These are phyloP conservation scores for Plagodis pulveraria DNA, from an alignment of 2,888 invertebrate species.

Conservation along the genomic window DNA sequence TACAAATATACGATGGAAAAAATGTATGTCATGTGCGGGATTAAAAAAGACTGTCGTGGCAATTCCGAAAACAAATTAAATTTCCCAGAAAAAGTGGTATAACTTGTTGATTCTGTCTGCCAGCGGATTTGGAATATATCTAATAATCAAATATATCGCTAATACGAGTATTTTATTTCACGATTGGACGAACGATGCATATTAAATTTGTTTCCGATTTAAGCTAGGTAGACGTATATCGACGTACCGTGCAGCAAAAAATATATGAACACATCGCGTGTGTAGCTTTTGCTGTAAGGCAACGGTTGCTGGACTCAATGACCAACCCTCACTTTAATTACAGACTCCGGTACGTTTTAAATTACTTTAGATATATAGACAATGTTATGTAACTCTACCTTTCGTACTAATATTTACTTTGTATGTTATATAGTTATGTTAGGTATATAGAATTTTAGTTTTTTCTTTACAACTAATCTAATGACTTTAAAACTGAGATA, in stretches of 20 bases:
- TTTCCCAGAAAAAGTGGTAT: constrained; percentile 54
- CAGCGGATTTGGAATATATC: constrained; percentile 57
- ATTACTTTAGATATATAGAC: too few species aligned
- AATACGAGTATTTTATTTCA: constrained; percentile 78
- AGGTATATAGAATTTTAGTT: too few species aligned
- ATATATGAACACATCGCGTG: constrained; percentile 53
- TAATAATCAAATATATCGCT: constrained; percentile 63
- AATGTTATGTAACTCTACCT: too few species aligned
- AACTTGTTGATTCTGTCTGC: constrained; percentile 57
- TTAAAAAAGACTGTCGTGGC: constrained; percentile 40
- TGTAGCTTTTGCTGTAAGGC: constrained; percentile 12
- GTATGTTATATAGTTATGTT: too few species aligned
- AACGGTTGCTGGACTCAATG: constrained; percentile 1
- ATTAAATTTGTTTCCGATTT: constrained; percentile 82
- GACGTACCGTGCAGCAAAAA: constrained; percentile 59
- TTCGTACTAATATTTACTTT: too few species aligned
- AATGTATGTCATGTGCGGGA: too few species aligned
- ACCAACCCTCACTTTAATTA: background rate
- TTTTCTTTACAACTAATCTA: too few species aligned
- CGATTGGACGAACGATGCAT: constrained; percentile 76
- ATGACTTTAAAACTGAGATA: too few species aligned
- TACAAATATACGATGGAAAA: too few species aligned
- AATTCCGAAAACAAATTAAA: constrained; percentile 47
- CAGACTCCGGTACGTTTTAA: too few species aligned
- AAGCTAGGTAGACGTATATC: constrained; percentile 56